These are phyloP conservation scores for Blastomussa wellsi DNA, from an alignment of 92 coral and sea anemone genomes.

Conservation along the genomic window DNA sequence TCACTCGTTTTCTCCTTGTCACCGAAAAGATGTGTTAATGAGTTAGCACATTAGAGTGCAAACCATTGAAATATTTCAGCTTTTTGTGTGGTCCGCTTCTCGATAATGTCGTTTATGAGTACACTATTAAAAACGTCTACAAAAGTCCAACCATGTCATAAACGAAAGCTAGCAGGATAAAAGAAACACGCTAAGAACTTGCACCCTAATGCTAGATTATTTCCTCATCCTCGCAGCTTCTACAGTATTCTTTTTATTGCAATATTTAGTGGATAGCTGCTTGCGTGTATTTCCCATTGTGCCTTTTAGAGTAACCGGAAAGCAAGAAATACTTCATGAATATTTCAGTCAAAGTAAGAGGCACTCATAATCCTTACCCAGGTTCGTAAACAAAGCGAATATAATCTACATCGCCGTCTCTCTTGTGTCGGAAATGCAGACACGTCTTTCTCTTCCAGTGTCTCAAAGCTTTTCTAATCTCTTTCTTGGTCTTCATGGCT, in stretches of 20 bases:
- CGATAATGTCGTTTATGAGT: slow-evolving; percentile 24
- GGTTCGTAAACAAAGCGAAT: slow-evolving; percentile 88
- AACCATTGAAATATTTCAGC: slow-evolving; percentile 27
- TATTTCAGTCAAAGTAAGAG: slow-evolving; percentile 49
- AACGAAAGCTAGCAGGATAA: not conserved
- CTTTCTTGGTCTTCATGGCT: slow-evolving; percentile 74
- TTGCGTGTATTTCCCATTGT: slow-evolving; percentile 55
- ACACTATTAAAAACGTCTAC: not conserved
- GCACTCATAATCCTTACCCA: slow-evolving; percentile 79
- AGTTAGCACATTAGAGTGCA: slow-evolving; percentile 66
- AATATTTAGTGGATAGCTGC: slow-evolving; percentile 19
- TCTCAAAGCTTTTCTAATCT: slow-evolving; percentile 84
- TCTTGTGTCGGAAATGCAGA: slow-evolving; percentile 88
- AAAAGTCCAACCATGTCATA: not conserved
- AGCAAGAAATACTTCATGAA: slow-evolving; percentile 38
- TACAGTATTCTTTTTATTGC: slow-evolving; percentile 12
- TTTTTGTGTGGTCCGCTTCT: slow-evolving; percentile 41
- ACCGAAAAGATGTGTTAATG: slow-evolving; percentile 54
- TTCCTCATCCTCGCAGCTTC: slow-evolving; percentile 19
- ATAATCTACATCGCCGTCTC: slow-evolving; percentile 81
- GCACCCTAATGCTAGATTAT: not conserved
- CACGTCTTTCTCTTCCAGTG: slow-evolving; percentile 96
- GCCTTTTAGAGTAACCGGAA: slow-evolving; percentile 52
- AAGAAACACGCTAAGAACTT: not conserved
- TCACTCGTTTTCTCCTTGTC: slow-evolving; percentile 55